These are phyloP conservation scores for Scaptomyza montana DNA, from an alignment of 1,140 invertebrate species.

Conservation along the genomic window DNA sequence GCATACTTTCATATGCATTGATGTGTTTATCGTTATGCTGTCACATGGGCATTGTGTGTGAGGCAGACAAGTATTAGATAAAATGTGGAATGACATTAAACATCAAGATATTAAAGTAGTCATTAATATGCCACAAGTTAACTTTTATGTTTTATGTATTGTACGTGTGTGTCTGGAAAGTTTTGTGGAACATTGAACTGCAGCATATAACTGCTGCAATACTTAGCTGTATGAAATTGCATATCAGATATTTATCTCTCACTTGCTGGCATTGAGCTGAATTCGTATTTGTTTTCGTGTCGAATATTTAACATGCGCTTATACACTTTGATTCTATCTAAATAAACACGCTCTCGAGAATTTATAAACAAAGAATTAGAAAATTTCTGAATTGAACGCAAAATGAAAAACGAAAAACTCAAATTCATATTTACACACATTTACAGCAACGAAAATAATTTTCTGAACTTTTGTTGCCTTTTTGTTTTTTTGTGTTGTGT, in stretches of 20 bases:
- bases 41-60: constrained; percentile 24
- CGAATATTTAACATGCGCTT: constrained; percentile 52
- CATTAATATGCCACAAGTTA: constrained; percentile 58
- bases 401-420: constrained; percentile 33
- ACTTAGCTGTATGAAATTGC: constrained; percentile 8
- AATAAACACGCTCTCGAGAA: constrained; percentile 73
- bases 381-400: constrained; percentile 41
- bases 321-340: constrained; percentile 65
- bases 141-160: constrained; percentile 1
- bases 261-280: constrained; percentile 7
- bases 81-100: constrained; percentile 64
- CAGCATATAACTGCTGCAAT: background rate
- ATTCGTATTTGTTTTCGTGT: constrained; percentile 16
- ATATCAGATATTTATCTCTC: constrained; percentile 5
- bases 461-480: constrained; percentile 53
- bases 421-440: constrained; percentile 32
- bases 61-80: constrained; percentile 56
- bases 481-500: constrained; percentile 46
- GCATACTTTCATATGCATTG: constrained; percentile 10
- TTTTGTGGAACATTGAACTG: constrained; percentile 5
- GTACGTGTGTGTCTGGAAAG: constrained; percentile 16
- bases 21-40: constrained; percentile 18
- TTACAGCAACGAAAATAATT: constrained; percentile 68
- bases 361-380: constrained; percentile 55
- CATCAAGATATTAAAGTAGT: constrained; percentile 68